Evolutionary conservation across 2,797 vertebrate genomes (phyloP), one percentile per base, ranked within the genome.

Genomic region (Nannoperca australis): DNA sequence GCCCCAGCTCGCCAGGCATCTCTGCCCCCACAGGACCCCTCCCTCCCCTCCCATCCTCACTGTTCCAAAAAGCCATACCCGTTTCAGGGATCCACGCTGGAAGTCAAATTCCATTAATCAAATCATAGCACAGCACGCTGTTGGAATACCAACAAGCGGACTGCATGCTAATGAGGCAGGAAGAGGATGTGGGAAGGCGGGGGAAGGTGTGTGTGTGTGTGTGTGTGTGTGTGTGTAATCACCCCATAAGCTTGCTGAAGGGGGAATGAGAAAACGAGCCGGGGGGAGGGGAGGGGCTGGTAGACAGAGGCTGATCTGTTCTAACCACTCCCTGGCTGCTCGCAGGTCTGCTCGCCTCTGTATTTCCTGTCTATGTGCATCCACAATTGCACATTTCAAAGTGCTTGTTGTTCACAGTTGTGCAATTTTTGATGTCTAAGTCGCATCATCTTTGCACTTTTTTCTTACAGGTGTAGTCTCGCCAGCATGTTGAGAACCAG

Each of bases 81-180:
- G 56, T 82, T 86, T 83, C 82, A 77, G 62, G 71, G 85, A 86
- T 84, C 76, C 81, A 69, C 44, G 64, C 83, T 83, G 83, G 70
- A 91, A 91, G 91, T 92, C 87, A 90, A 83, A 85, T 89, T 90
- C 85, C 86, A 93, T 94, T 91, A 92, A 93, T 92, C 91, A 90
- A 85, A 89, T 89, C 85, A 75, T 79, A 88, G 85, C 76, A 2
- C 22, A 56, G 84, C 45, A 53, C 42, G 27, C 77, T 22, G 81
- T 56, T 66, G 76, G 91, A 92, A 88, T 86, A 90, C 73, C 81
- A 89, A 89, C 15, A 70, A 90, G 83, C 64, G 42, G 67, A 62
- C 82, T 84, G 85, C 85, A 90, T 90, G 84, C 71, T 90, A 91
- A 93, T 91, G 89, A 92, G 84, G 81, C 80, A 78, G 87, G 74